Evolutionary conservation across 2,888 invertebrate genomes (phyloP).

Genomic region (Bimastos eiseni): DNA sequence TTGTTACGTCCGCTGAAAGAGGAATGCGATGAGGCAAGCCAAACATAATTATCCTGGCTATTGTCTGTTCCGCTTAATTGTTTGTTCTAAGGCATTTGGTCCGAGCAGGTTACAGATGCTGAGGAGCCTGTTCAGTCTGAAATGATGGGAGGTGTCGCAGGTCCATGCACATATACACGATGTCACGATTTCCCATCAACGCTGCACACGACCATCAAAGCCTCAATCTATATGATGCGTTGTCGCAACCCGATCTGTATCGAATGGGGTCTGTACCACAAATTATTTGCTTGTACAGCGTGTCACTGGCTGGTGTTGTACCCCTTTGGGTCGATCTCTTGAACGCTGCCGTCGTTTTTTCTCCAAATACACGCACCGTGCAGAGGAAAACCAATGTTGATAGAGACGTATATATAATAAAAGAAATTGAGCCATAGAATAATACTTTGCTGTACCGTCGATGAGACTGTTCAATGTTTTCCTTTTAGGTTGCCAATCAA

Average conservation of each 20-base stretch:
- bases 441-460: background rate
- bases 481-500: background rate
- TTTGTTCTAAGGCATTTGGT: background rate
- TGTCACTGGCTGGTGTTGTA: too few relatives aligned
- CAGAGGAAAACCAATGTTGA: background rate
- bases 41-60: background rate
- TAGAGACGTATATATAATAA: background rate
- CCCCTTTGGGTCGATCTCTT: background rate
- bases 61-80: background rate
- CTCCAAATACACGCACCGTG: background rate
- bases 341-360: background rate
- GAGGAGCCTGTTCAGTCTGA: background rate
- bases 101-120: background rate
- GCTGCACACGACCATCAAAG: background rate
- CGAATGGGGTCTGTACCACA: background rate
- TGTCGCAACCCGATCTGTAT: background rate
- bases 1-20: background rate
- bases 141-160: background rate
- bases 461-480: background rate
- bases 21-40: background rate
- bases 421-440: background rate
- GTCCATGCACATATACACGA: background rate
- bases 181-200: background rate
- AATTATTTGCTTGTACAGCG: background rate
- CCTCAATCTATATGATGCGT: background rate